Base-by-base conservation (phyloP, 2,797 vertebrate species). In the Lagodon rhomboides region DNA sequence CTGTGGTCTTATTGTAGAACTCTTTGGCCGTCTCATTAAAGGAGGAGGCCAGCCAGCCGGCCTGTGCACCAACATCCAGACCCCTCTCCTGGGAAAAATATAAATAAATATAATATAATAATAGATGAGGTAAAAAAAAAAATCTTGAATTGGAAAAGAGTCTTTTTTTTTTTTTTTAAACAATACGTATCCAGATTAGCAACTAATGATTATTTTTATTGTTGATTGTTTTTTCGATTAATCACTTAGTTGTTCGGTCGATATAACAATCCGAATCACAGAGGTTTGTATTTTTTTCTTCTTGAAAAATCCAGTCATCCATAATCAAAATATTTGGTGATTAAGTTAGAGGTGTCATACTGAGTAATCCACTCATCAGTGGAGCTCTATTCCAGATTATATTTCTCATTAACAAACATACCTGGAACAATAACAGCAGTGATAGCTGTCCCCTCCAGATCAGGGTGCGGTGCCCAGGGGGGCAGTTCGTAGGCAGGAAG, bases 1-100 rank as follows among this genome's bases (percentile, higher is more conserved):
- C 95, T 0, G 97, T 98, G 88, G 96, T 98, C 83, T 95, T 96
- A 58, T 96, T 93, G 92, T 99, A 96, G 91, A 99, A 99, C 82
- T 98, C 97, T 80, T 97, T 98, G 70, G 98, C 97, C 12, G 94
- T 97, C 69, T 96, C 93, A 18, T 84, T 93, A 84, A 99, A 99
- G 85, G 95, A 95, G 70, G 83, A 63, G 2, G 97, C 96, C 79
- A 99, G 87, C 82, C 95, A 97, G 74, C 95, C 89, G 1, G 97
- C 97, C 84, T 97, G 94, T 4, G 95, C 95, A 15, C 94, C 94
- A 3, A 97, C 94, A 69, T 99, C 97, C 92, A 98, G 94, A 76
- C 95, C 97, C 84, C 95, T 95, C 88, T 98, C 96, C 88, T 97
- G 89, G 27, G 95, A 95, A 44, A 34, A 64, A 75, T 0, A 78